These are phyloP conservation scores for Eupithecia tripunctaria DNA, from an alignment of 2,888 invertebrate genomes.

Conservation along the genomic window DNA sequence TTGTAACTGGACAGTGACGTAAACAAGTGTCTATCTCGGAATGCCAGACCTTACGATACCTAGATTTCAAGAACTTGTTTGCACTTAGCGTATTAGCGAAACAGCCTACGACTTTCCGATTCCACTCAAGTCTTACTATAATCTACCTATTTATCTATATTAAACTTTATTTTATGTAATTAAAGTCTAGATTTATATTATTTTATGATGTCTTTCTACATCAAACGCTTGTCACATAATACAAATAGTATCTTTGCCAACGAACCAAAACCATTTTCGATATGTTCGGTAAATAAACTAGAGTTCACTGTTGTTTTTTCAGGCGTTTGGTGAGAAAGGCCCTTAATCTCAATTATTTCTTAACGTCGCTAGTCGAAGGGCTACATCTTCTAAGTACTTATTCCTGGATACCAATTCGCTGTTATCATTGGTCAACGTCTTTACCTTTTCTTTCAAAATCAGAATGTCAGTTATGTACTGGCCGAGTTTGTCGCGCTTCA, in stretches of 20 bases:
- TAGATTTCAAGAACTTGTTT: conserved; percentile 1
- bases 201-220: conserved; percentile 14
- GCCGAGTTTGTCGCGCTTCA: conserved; percentile 44
- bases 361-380: conserved; percentile 40
- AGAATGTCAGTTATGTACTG: conserved; percentile 44
- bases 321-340: conserved; percentile 1
- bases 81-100: neutral
- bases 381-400: conserved; percentile 44
- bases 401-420: conserved; percentile 43
- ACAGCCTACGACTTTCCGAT: neutral
- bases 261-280: neutral
- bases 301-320: neutral
- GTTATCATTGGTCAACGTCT: conserved; percentile 43
- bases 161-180: conserved; percentile 22
- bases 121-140: conserved; percentile 6
- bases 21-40: too few relatives aligned
- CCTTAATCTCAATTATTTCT: conserved; percentile 24
- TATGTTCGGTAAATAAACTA: neutral
- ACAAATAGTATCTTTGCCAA: neutral
- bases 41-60: too few relatives aligned
- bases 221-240: conserved; percentile 8
- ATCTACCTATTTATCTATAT: conserved; percentile 20
- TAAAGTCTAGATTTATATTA: conserved; percentile 28
- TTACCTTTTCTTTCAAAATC: conserved; percentile 45
- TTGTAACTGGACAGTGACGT: too few relatives aligned